These are phyloP conservation scores for Limnothrissa miodon DNA, from an alignment of 2,113 vertebrate species.

Conservation along the genomic window DNA sequence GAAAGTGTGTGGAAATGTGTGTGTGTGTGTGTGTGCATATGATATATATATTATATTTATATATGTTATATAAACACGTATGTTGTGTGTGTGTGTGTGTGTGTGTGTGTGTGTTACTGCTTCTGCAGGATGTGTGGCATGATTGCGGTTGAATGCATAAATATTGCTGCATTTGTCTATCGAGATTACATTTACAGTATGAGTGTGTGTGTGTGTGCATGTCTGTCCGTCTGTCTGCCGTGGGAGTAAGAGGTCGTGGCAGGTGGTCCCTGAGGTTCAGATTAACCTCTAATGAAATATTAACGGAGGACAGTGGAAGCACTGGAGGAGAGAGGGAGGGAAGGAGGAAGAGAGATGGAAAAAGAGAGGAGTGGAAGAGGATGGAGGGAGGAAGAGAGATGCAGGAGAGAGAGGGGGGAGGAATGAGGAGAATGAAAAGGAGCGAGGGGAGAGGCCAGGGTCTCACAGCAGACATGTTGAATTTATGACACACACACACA, in stretches of 20 bases:
- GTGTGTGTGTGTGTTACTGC: not conserved
- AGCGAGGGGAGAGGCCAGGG: not conserved
- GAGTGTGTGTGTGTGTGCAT: not conserved
- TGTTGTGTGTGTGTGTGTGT: not conserved
- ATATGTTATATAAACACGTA: not conserved
- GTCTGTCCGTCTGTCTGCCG: not conserved
- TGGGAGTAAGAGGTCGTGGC: conserved; percentile 11
- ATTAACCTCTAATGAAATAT: conserved; percentile 50
- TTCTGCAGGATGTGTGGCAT: too few relatives aligned
- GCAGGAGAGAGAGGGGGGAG: not conserved
- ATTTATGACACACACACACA: not conserved
- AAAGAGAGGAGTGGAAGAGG: too few relatives aligned
- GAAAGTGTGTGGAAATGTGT: not conserved
- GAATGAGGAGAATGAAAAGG: not conserved
- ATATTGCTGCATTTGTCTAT: too few relatives aligned
- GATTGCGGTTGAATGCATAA: too few relatives aligned
- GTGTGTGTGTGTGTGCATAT: not conserved
- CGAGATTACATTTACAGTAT: too few relatives aligned
- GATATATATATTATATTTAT: too few relatives aligned
- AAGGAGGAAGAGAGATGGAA: not conserved
- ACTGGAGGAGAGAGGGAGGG: not conserved
- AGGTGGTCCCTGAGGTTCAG: conserved; percentile 44
- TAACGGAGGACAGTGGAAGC: too few relatives aligned
- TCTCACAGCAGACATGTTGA: conserved; percentile 6
- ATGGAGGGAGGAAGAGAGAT: not conserved